Evolutionary conservation across 2,113 vertebrate species (phyloP).

Genomic region (Malurus alboscapulatus): DNA sequence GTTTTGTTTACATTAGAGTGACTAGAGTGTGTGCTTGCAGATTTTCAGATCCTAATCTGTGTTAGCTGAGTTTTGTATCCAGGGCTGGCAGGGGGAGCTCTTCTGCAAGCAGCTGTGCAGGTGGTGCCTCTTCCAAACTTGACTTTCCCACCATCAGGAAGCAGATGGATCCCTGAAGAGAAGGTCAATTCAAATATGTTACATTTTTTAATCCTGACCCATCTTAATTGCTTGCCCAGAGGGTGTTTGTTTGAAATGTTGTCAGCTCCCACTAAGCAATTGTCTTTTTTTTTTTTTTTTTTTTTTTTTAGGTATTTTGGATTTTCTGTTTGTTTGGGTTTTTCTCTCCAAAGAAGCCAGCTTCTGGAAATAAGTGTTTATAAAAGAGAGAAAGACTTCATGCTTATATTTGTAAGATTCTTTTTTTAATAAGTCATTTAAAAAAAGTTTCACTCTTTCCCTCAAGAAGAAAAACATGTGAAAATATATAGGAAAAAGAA

Average conservation of each 20-base stretch:
- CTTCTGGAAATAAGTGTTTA: background rate
- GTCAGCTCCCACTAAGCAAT: background rate
- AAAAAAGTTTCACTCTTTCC: rapidly evolving
- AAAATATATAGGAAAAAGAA: background rate
- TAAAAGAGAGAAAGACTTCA: background rate
- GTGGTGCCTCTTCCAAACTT: background rate
- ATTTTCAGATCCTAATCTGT: background rate
- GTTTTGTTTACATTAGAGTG: background rate
- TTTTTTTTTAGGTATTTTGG: background rate
- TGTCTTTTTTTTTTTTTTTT: too few species aligned
- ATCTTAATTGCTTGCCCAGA: background rate
- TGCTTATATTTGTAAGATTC: background rate
- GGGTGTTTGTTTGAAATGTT: background rate
- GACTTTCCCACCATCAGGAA: background rate
- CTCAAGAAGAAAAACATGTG: rapidly evolving
- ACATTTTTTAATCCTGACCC: background rate
- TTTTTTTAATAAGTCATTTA: background rate
- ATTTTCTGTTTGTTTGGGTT: background rate
- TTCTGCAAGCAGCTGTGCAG: background rate
- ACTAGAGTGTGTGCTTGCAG: background rate
- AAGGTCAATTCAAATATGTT: background rate
- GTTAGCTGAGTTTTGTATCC: background rate
- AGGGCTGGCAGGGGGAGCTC: background rate
- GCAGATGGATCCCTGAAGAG: background rate
- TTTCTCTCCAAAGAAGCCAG: background rate